Evolutionary conservation across 1,140 invertebrate genomes (phyloP), one percentile per base, ranked within the genome.

Genomic region (roundworm (Caenorhabditis elegans)): DNA sequence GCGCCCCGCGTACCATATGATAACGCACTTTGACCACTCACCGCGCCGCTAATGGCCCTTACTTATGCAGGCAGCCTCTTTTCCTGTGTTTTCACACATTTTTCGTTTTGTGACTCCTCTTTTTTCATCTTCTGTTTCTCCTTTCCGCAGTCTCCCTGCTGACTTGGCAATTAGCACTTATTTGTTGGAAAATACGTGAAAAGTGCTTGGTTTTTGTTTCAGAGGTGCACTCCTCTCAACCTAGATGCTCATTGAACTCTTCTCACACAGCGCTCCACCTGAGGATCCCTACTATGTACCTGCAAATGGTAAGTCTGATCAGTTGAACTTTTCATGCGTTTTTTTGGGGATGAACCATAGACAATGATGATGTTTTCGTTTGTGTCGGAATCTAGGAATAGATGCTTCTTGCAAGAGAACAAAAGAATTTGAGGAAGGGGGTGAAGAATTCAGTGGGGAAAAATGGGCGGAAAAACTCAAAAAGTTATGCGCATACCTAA

Each of bases 401-500:
- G 60, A 70, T 19, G 34, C 34, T 70, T 19, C 5, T 39, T 39
- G 34, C n/a, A n/a, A n/a, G 28, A 19, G 60, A 70, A 70, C 60
- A 70, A 70, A 70, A 70, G 60, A 39, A 17, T 39, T 39, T 13
- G 34, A 11, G n/a, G 60, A 39, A n/a, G 22, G 17, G 28, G 43
- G 60, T 36, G 22, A n/a, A n/a, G n/a, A n/a, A n/a, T n/a, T n/a
- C n/a, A n/a, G n/a, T n/a, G n/a, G n/a, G n/a, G 60, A 17, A 70
- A n/a, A 70, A 26, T 19, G 43, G 60, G 28, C 19, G 34, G 6
- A n/a, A 70, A 70, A 70, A 70, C 60, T 70, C 34, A 70, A 70
- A 34, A 70, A 70, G 60, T 70, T 70, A 70, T 70, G 60, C 60
- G 60, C 60, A 70, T 70, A 70, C 60, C 60, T 70, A 70, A 70